Evolutionary conservation across 2,797 vertebrate genomes (phyloP).

Genomic region (Thunnus albacares): DNA sequence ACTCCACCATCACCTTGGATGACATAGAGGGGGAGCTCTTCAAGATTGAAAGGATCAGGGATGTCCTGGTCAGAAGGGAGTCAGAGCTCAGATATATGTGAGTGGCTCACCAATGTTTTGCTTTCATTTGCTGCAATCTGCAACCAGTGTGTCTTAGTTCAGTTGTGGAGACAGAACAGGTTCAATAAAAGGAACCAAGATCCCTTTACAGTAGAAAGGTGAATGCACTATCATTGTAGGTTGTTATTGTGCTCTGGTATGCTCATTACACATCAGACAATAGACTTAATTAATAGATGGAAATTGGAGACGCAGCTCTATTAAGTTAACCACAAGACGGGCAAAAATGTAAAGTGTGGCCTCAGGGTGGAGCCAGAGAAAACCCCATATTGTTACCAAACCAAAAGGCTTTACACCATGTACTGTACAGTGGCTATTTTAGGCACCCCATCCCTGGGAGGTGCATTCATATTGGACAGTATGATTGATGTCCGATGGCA

Average conservation of each 20-base stretch:
- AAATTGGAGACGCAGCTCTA: not conserved
- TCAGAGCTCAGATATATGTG: constrained; percentile 95
- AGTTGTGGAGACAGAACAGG: not conserved
- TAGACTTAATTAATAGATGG: not conserved
- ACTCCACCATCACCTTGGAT: constrained; percentile 88
- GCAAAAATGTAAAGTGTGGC: no score
- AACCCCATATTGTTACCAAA: no score
- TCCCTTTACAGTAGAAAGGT: not conserved
- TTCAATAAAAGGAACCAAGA: not conserved
- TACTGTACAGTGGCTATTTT: no score
- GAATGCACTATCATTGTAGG: not conserved
- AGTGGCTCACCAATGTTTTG: constrained; percentile 59
- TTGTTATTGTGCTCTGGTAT: not conserved
- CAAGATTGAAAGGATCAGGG: constrained; percentile 91
- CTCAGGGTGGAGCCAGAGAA: no score
- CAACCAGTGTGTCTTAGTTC: not conserved
- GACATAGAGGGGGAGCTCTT: constrained; percentile 92
- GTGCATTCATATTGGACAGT: no score
- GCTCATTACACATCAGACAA: not conserved
- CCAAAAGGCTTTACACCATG: no score
- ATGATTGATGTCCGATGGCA: no score
- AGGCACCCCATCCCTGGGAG: no score
- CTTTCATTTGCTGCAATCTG: not conserved
- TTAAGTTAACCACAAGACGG: no score
- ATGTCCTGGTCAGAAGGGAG: constrained; percentile 91